Base-by-base conservation (phyloP, 2,888 invertebrate species). In the Willowsia nigromaculata region DNA sequence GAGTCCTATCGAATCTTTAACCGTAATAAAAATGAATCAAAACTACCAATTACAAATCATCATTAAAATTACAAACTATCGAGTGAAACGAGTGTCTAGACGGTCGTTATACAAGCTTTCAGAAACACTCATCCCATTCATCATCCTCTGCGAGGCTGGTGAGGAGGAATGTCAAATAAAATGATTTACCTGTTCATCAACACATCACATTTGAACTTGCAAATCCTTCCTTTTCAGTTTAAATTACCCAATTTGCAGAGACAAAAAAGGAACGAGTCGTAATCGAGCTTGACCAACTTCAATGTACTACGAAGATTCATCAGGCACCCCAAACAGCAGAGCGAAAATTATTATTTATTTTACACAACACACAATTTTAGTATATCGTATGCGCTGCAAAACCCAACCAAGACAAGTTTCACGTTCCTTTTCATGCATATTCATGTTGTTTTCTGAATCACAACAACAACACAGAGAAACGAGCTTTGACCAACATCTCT, bases 111-210 rank as follows among this genome's bases (percentile, higher is more conserved):
- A n/a, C n/a, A n/a, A n/a, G n/a, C n/a, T n/a, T n/a, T n/a, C n/a
- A n/a, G n/a, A n/a, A n/a, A n/a, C n/a, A n/a, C n/a, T n/a, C 37
- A 27, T 0, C n/a, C 33, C 65, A 71, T 68, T 80, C 81, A 81
- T 80, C 65, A 59, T 68, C 6, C 43, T 62, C 62, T 7, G 62
- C 40, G 59, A 7, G n/a, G n/a, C n/a, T n/a, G n/a, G n/a, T n/a
- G n/a, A 76, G 47, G 43, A 74, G 40, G 50, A 87, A 81, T 87
- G 84, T 84, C 89, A 89, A 85, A 84, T 80, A 80, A 84, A 85
- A 89, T 89, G 89, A 89, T 89, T 89, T 84, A 89, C 89, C 89
- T 89, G 89, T 89, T 89, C 89, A 89, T 89, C 89, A 89, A 62
- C 83, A 76, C 84, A 84, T 83, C 84, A 78, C 84, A 84, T 80